Conservation (phyloP, 2,888 invertebrate species). For the Saturnia japonica region DNA sequence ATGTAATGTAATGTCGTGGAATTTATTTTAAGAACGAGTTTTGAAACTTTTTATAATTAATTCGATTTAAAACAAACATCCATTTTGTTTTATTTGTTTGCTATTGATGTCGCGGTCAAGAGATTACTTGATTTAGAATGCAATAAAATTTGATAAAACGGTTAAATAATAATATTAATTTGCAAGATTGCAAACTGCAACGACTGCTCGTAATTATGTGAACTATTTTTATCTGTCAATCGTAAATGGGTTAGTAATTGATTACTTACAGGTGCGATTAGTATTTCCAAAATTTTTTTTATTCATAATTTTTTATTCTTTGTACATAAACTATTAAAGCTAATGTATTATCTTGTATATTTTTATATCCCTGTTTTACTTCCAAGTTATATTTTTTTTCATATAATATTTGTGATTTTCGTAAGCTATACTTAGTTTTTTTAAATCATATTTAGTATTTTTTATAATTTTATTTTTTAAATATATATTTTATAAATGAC, state of each 20-base stretch:
- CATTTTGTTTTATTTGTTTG: background rate
- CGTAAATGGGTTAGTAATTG: background rate
- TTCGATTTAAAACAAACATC: background rate
- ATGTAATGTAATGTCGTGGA: background rate
- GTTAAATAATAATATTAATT: background rate
- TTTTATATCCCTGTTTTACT: background rate
- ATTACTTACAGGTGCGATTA: background rate
- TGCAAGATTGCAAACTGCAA: background rate
- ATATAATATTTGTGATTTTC: background rate
- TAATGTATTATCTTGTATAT: background rate
- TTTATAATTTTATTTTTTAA: slow-evolving; percentile 9
- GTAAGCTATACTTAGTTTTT: background rate
- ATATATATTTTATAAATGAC: too few relatives aligned
- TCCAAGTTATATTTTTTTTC: background rate
- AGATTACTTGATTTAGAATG: background rate
- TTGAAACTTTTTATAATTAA: background rate
- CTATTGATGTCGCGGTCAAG: background rate
- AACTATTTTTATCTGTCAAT: background rate
- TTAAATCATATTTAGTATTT: background rate
- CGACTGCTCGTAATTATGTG: background rate
- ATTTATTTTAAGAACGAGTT: background rate
- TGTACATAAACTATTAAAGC: too few relatives aligned
- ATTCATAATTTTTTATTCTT: too few relatives aligned
- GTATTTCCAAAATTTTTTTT: background rate
- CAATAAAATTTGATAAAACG: background rate